Percentiles rank a stretch among this genome's conserved stretches.
Evolutionary conservation across 2,888 invertebrate species (phyloP).

Genomic region (Limnephilus marmoratus): DNA sequence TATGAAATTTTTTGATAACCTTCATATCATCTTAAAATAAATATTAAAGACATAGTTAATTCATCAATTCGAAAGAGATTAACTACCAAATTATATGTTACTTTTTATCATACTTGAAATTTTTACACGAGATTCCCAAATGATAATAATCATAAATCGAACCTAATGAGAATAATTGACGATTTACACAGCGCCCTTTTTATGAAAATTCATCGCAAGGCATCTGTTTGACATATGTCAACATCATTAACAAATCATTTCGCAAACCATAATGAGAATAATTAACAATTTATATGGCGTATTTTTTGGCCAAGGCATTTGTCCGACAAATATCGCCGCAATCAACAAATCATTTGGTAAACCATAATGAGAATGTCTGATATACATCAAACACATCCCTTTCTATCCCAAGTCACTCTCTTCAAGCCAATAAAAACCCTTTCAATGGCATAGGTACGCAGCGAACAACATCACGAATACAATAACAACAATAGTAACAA

Average conservation of each 20-base stretch:
- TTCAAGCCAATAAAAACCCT: neutral
- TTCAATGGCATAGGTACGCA: neutral
- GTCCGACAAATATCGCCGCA: no score
- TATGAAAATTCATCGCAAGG: neutral
- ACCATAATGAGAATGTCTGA: neutral
- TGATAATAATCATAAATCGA: neutral
- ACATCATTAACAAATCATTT: neutral
- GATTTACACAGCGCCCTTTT: neutral
- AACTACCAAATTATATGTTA: neutral
- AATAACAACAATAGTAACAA: neutral
- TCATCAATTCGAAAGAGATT: no score
- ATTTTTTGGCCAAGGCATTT: neutral
- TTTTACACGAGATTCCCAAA: neutral
- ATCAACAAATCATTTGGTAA: neutral
- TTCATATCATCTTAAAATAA: no score
- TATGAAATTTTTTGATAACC: no score
- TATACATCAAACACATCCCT: neutral
- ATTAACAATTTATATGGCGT: neutral
- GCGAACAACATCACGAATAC: neutral
- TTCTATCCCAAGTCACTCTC: neutral
- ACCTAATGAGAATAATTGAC: neutral
- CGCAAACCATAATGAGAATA: neutral
- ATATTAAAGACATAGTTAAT: no score
- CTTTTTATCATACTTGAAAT: neutral
- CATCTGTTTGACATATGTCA: neutral